phyloP scores from a whole-genome alignment of 2,888 invertebrate genomes.

The Lycaena phlaeas region DNA sequence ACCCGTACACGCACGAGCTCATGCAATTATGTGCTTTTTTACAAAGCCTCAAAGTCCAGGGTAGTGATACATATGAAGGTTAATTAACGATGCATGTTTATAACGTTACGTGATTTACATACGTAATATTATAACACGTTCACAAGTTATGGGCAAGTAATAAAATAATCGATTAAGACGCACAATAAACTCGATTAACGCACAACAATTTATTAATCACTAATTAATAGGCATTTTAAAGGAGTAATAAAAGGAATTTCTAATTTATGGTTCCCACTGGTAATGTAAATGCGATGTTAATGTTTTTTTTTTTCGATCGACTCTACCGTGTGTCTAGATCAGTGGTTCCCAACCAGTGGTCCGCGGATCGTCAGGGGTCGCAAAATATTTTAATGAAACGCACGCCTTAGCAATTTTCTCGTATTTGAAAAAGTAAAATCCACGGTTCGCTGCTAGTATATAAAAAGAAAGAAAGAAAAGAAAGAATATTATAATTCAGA shows the following conservation, averaged over 20 bases:
- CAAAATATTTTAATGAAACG: no score
- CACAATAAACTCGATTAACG: conserved; percentile 18
- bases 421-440: no score
- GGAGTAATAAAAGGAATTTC: conserved; percentile 46
- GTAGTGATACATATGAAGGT: background rate
- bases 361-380: no score
- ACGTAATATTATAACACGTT: background rate
- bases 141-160: background rate
- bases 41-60: no score
- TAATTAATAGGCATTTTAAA: conserved; percentile 49
- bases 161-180: conserved; percentile 7
- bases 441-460: no score
- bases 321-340: conserved; percentile 7
- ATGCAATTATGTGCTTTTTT: no score
- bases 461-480: no score
- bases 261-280: conserved; percentile 52
- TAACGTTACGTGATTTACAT: background rate
- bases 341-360: no score
- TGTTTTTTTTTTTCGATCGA: conserved; percentile 30
- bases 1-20: no score
- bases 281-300: conserved; percentile 42
- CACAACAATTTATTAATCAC: conserved; percentile 30
- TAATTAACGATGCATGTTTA: background rate
- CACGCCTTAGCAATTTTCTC: no score
- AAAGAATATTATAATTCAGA: no score